These are phyloP conservation scores for Eupristina koningsbergeri DNA, from an alignment of 1,140 invertebrate species.

Conservation along the genomic window DNA sequence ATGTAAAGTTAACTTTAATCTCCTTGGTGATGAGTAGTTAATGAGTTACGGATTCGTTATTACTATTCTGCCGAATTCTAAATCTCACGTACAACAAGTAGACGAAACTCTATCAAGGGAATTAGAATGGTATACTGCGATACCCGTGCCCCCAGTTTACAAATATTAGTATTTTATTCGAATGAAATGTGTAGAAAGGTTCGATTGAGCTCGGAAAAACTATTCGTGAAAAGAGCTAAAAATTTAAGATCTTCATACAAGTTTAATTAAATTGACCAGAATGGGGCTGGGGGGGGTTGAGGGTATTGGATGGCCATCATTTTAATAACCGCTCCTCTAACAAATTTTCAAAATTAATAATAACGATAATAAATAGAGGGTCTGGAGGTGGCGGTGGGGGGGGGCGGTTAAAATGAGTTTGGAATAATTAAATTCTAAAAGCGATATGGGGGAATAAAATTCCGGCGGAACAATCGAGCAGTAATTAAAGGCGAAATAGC, in stretches of 20 bases:
- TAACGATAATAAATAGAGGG: neutral
- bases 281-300: neutral
- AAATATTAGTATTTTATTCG: neutral
- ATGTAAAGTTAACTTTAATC: neutral
- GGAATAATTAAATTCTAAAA: conserved; percentile 29
- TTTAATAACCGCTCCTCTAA: neutral
- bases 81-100: neutral
- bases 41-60: neutral
- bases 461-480: conserved; percentile 33
- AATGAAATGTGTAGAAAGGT: too few relatives aligned
- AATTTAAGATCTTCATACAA: too few relatives aligned
- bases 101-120: neutral
- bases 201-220: too few relatives aligned
- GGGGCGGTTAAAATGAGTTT: neutral
- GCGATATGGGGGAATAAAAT: conserved; percentile 35
- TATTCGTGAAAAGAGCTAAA: too few relatives aligned
- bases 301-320: neutral
- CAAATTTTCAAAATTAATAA: conserved; percentile 11
- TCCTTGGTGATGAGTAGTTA: neutral
- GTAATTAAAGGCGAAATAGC: conserved; percentile 43
- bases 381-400: too few relatives aligned
- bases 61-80: neutral
- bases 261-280: neutral
- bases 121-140: neutral
- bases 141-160: neutral